Evolutionary conservation across 2,113 vertebrate genomes (phyloP).

Genomic region (Trematomus loennbergii): DNA sequence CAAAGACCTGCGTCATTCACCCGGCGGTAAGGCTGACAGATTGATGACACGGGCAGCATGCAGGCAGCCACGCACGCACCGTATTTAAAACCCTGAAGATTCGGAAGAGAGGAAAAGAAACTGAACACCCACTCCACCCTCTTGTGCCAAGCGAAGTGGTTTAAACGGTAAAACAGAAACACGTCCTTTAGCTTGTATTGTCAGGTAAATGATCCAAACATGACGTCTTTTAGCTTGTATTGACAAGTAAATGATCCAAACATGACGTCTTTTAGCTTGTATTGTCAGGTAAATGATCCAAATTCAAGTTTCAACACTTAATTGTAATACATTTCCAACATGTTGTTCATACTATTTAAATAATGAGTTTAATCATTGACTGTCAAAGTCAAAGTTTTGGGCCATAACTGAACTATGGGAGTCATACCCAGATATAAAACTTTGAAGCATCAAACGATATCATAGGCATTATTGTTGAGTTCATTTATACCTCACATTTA

Average conservation of each 20-base stretch:
- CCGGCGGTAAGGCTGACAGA: conserved; percentile 24
- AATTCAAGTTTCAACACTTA: background rate
- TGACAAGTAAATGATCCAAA: background rate
- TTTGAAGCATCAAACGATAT: conserved; percentile 14
- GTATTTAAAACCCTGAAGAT: conserved; percentile 44
- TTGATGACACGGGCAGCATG: conserved; percentile 52
- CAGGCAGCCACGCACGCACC: conserved; percentile 32
- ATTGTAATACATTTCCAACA: background rate
- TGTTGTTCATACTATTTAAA: background rate
- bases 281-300: background rate
- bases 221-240: background rate
- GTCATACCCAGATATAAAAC: conserved; percentile 7
- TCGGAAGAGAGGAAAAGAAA: conserved; percentile 1
- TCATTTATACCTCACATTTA: conserved; percentile 7
- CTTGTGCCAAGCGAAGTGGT: background rate
- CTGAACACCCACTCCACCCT: background rate
- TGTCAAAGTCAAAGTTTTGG: background rate
- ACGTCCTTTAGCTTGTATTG: background rate
- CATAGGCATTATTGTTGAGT: conserved; percentile 30
- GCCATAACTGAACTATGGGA: background rate
- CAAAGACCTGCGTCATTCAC: conserved; percentile 54
- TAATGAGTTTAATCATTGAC: background rate
- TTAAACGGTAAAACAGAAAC: background rate
- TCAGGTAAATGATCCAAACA: background rate
- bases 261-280: background rate